Evolutionary conservation across 2,888 invertebrate genomes (phyloP).

Genomic region (Choreutis nemorana): DNA sequence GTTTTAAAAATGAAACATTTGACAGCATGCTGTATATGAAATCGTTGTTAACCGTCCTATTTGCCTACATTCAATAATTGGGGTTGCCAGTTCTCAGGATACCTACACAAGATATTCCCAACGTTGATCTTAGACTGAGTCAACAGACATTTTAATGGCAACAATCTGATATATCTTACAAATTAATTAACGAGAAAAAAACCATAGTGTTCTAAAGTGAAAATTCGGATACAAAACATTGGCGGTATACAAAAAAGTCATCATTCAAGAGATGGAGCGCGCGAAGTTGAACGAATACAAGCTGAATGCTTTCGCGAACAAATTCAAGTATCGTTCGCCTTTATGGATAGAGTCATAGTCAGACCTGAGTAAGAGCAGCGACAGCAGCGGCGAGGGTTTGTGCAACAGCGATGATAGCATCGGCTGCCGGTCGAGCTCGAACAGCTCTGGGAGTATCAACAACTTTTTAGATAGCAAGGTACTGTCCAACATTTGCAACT

Average conservation of each 20-base stretch:
- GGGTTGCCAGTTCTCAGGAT: conserved; percentile 42
- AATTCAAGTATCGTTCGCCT: conserved; percentile 57
- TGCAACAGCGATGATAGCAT: conserved; percentile 42
- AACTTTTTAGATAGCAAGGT: conserved; percentile 58
- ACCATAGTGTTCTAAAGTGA: too few species aligned
- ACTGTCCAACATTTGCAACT: too few species aligned
- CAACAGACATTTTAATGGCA: too few species aligned
- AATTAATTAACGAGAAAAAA: too few species aligned
- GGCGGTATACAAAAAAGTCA: too few species aligned
- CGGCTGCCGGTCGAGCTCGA: conserved; percentile 23
- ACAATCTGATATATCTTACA: too few species aligned
- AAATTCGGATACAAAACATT: too few species aligned
- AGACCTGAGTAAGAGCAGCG: conserved; percentile 32
- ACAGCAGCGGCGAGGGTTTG: conserved; percentile 13
- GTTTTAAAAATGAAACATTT: too few species aligned
- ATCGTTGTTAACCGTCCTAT: conserved; percentile 23
- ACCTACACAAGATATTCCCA: too few species aligned
- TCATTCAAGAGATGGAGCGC: too few species aligned
- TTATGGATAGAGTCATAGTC: conserved; percentile 60
- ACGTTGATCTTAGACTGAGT: conserved; percentile 41
- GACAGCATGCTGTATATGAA: too few species aligned
- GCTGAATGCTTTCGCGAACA: conserved; percentile 45
- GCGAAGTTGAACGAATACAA: conserved; percentile 21
- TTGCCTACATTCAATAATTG: conserved; percentile 41
- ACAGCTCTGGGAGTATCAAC: conserved; percentile 51